Conservation (phyloP, 2,797 vertebrate species). For the Neopelma chrysocephalum region DNA sequence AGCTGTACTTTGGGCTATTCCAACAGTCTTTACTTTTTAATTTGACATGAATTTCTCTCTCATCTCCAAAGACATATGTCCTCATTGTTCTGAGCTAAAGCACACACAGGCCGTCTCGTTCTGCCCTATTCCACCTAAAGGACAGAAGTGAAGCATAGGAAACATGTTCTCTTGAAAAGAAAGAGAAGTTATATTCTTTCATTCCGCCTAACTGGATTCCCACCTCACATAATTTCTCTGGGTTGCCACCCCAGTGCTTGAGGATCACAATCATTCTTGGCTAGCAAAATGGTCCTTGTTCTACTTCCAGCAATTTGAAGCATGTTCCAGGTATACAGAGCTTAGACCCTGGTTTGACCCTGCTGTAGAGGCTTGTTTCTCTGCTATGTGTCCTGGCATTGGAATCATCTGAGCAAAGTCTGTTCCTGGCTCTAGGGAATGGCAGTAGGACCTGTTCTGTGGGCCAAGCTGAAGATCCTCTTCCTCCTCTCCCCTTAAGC, state of each 20-base stretch:
- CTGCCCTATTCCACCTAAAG: neutral
- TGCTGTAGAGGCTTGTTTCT: neutral
- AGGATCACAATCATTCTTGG: neutral
- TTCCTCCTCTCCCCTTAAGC: neutral
- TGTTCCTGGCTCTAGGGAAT: neutral
- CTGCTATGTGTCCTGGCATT: neutral
- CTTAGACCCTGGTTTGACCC: neutral
- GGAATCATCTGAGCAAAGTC: neutral
- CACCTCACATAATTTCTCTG: neutral
- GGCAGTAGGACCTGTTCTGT: neutral
- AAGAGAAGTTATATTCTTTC: neutral
- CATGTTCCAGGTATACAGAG: neutral
- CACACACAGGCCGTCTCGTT: neutral
- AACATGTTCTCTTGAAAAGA: neutral
- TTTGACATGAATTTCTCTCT: neutral
- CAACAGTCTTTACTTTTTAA: neutral
- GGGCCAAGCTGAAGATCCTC: neutral
- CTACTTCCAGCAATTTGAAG: neutral
- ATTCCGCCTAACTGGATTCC: neutral
- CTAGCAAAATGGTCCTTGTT: neutral
- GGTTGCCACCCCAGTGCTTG: neutral
- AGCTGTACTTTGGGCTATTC: neutral
- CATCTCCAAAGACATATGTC: neutral
- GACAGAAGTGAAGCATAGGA: constrained; percentile 15
- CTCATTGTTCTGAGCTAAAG: neutral